These are phyloP conservation scores for Tetramorium alpestre DNA, from an alignment of 1,140 invertebrate genomes.

Conservation along the genomic window DNA sequence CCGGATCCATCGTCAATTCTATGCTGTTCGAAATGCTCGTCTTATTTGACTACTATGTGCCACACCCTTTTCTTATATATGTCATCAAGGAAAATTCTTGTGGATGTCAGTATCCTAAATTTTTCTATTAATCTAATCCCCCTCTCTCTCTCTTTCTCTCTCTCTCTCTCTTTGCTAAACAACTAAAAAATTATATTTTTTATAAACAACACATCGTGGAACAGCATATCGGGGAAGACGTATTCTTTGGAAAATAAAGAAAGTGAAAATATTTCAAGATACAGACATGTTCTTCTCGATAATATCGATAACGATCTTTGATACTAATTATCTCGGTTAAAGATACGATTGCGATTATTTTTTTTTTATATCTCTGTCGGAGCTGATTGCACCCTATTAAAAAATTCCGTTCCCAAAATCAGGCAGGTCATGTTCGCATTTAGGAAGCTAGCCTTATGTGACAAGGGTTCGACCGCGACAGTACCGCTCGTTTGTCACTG, in stretches of 20 bases:
- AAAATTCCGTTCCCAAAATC: constrained; percentile 82
- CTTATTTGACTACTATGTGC: constrained; percentile 69
- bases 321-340: constrained; percentile 58
- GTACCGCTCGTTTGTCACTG: constrained; percentile 83
- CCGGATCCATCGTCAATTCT: constrained; percentile 72
- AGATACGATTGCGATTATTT: constrained; percentile 42
- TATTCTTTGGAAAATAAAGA: background rate
- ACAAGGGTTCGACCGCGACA: constrained; percentile 79
- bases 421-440: constrained; percentile 76
- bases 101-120: background rate
- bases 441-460: constrained; percentile 57
- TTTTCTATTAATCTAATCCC: background rate
- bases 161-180: background rate
- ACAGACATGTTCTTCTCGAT: background rate
- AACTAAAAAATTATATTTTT: background rate
- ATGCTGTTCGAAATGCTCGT: constrained; percentile 39
- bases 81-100: constrained; percentile 32
- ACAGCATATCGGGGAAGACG: background rate
- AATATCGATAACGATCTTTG: constrained; percentile 32
- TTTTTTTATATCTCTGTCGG: constrained; percentile 38
- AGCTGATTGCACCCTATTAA: constrained; percentile 78
- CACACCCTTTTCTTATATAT: constrained; percentile 67
- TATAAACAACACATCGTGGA: background rate
- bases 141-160: no score
- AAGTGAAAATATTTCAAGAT: background rate